Evolutionary conservation across 2,797 vertebrate species (phyloP).

Genomic region (Clarias pachynema): DNA sequence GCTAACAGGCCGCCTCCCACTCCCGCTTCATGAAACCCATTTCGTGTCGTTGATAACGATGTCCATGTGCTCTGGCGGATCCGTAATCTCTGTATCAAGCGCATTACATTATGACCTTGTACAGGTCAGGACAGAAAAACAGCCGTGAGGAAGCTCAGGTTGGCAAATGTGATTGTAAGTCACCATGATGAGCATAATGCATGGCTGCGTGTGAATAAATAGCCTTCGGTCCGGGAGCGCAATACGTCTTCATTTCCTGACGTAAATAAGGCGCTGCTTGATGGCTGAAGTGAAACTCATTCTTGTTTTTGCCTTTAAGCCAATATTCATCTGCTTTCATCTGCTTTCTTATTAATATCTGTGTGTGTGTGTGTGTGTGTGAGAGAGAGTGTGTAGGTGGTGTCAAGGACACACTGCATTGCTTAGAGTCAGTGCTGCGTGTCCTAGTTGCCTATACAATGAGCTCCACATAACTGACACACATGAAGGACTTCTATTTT

Average conservation of each 20-base stretch:
- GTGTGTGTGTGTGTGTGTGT: conserved; percentile 17
- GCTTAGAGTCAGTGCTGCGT: conserved; percentile 10
- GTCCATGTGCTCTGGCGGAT: not conserved
- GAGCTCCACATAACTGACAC: conserved; percentile 4
- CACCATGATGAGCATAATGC: conserved; percentile 41
- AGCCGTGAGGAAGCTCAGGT: conserved; percentile 34
- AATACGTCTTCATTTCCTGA: conserved; percentile 55
- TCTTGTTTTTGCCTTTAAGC: conserved; percentile 57
- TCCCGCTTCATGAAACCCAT: not conserved
- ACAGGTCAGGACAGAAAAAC: conserved; percentile 30
- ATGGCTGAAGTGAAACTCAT: conserved; percentile 49
- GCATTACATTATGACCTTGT: conserved; percentile 47
- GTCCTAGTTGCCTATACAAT: conserved; percentile 35
- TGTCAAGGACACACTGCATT: conserved; percentile 39
- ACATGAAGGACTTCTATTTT: conserved; percentile 2
- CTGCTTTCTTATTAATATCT: conserved; percentile 55
- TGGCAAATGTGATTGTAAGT: conserved; percentile 48
- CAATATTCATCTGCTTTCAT: conserved; percentile 52
- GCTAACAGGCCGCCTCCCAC: not conserved
- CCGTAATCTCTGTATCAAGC: conserved; percentile 25
- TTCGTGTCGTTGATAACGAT: not conserved
- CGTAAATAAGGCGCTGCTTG: conserved; percentile 51
- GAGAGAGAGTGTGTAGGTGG: conserved; percentile 27
- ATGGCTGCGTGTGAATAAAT: conserved; percentile 52
- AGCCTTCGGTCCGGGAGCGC: conserved; percentile 46